These are phyloP conservation scores for Flabesymbios commensalis DNA, from an alignment of 2,888 invertebrate genomes.

Conservation along the genomic window DNA sequence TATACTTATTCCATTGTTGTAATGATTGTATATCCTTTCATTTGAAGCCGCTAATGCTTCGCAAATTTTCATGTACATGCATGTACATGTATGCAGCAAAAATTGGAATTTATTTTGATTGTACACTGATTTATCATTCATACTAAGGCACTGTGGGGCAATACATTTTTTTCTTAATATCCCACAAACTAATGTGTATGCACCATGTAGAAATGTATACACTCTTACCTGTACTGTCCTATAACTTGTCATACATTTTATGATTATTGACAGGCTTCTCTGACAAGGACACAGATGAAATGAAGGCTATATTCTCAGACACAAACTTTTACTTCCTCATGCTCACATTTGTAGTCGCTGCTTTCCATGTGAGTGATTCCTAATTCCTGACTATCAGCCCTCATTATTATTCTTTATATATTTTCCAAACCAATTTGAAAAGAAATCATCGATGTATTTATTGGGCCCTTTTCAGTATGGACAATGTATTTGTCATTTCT, in stretches of 20 bases:
- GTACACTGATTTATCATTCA: neutral
- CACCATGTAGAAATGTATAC: neutral
- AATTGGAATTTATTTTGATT: too few relatives aligned
- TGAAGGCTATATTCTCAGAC: constrained; percentile 93
- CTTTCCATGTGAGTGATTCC: constrained; percentile 82
- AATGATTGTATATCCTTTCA: too few relatives aligned
- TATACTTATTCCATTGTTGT: too few relatives aligned
- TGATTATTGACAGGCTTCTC: constrained; percentile 70
- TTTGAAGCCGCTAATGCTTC: too few relatives aligned
- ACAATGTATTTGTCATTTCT: too few relatives aligned
- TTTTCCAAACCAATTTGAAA: too few relatives aligned
- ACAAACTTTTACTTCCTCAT: constrained; percentile 90
- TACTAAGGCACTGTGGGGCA: neutral
- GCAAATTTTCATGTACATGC: too few relatives aligned
- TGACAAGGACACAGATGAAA: constrained; percentile 93
- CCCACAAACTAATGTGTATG: neutral
- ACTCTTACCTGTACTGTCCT: neutral
- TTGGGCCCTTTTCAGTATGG: too few relatives aligned
- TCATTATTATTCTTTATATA: too few relatives aligned
- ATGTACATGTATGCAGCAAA: too few relatives aligned
- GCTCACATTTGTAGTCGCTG: constrained; percentile 86
- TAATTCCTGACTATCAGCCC: too few relatives aligned
- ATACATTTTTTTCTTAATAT: neutral
- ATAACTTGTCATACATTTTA: neutral
- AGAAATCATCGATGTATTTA: too few relatives aligned